Base-by-base conservation (phyloP, 2,113 vertebrate species). In the Physeter macrocephalus region DNA sequence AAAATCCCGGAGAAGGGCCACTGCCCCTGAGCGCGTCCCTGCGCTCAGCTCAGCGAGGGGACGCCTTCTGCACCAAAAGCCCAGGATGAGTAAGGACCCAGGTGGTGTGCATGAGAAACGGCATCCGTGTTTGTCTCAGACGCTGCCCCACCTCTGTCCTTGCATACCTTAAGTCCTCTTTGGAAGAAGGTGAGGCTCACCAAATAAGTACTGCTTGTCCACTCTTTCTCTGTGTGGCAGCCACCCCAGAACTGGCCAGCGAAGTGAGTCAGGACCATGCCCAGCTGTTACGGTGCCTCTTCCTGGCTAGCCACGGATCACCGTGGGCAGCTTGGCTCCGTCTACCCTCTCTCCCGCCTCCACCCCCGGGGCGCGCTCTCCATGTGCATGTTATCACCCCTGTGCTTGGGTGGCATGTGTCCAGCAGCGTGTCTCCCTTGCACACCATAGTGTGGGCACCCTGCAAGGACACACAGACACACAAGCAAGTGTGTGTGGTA, bases 371-470 rank as follows among this genome's bases (percentile, higher is more conserved):
- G 18, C 18, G 25, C 9, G 23, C 84, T 23, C 27, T 25, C 41
- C 62, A 5, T 17, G 61, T 3, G 34, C 8, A 61, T 4, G 8
- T 78, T 62, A 25, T 69, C 15, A 31, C 23, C 46, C 14, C 34
- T 0, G 0, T 27, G 46, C 34, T 18, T 39, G 62, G 36, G 21
- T 3, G 18, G 29, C 10, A 0, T 13, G 2, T 27, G 80, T 66
- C 43, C 43, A 36, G n/a, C 61, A 14, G 14, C 9, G 5, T 31
- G 54, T 18, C 49, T 54, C 61, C 27, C 46, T 61, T 6, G 21
- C 12, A 88, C 8, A 87, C 78, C 34, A 83, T 27, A 46, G 87
- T 80, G 49, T 71, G 46, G 67, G 84, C 81, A 15, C 39, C 39
- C 71, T 82, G 10, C 36, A 59, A 20, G 57, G 39, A 46, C 31